Percentiles rank a stretch among this genome's conserved stretches.
These are phyloP conservation scores for Elachura formosa DNA, from an alignment of 2,113 vertebrate species.

Conservation along the genomic window DNA sequence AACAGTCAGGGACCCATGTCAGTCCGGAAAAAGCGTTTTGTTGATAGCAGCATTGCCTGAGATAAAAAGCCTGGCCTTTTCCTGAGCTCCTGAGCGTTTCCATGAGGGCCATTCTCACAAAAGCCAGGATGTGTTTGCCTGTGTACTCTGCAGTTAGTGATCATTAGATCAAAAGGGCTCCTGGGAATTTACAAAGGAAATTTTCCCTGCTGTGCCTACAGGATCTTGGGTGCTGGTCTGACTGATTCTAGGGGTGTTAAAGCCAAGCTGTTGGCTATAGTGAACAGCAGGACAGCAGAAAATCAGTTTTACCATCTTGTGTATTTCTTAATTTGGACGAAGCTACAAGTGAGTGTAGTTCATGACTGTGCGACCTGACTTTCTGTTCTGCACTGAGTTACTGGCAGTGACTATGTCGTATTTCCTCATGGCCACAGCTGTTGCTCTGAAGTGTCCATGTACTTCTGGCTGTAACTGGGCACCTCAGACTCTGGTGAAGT, in stretches of 20 bases:
- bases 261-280: neutral
- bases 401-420: neutral
- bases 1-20: neutral
- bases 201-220: too few species aligned
- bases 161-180: neutral
- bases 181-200: neutral
- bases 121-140: neutral
- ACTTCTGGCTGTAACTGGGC: accelerated
- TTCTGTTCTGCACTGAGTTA: neutral
- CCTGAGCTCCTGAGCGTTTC: neutral
- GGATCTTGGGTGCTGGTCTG: neutral
- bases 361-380: neutral
- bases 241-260: neutral
- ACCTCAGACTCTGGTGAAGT: neutral
- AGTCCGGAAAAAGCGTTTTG: neutral
- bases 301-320: neutral
- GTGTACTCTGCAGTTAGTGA: neutral
- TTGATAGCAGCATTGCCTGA: neutral
- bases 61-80: neutral
- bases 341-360: neutral
- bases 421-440: accelerated
- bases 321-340: neutral
- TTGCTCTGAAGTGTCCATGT: accelerated
- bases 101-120: neutral
- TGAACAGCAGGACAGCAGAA: neutral